Evolutionary conservation across 2,888 invertebrate species (phyloP), one percentile per base, ranked within the genome.

Genomic region (Steromphala cineraria): DNA sequence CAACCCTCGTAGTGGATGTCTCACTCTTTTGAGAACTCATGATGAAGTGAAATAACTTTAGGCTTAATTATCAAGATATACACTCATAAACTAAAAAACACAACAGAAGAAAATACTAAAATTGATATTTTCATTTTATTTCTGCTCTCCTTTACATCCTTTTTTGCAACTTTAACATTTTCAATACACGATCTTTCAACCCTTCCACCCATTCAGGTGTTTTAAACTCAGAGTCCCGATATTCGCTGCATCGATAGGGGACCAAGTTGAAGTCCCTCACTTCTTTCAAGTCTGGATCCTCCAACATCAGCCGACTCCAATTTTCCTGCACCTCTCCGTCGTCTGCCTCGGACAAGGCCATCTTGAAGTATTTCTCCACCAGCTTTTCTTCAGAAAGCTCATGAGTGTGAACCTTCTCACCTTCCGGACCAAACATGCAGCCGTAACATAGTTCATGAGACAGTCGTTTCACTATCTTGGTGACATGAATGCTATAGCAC

Each of bases 311-410:
- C n/a, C 36, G 31, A 8, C 31, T 36, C 71, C 71, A 71, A 31
- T 71, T 71, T 31, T 71, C 71, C 40, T 36, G 71, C 24, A 71
- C 71, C 17, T 71, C 36, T 36, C 40, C 71, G 8, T 71, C 71
- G n/a, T 40, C 40, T 10, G 19, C 71, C 8, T 71, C 71, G 8
- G 40, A 36, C 71, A 71, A 19, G 8, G 71, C 71, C 40, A 40
- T 71, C 36, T 71, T 71, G 71, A 71, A 71, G 31, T 71, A 71
- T 31, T 71, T 71, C 36, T 71, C 71, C 15, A 71, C 71, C 40
- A 36, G 24, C 7, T 31, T 15, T 40, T 71, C 36, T 31, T 71
- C 71, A 17, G 71, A 17, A 31, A 71, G 10, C 8, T 71, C 31
- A 31, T 21, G 19, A n/a, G 31, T 71, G 40, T 71, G 71, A 10